A percentile compares a stretch with the other conserved stretches of the same genome.
These are phyloP conservation scores for Lepisosteus oculatus DNA, from an alignment of 2,113 vertebrate species.

Conservation along the genomic window DNA sequence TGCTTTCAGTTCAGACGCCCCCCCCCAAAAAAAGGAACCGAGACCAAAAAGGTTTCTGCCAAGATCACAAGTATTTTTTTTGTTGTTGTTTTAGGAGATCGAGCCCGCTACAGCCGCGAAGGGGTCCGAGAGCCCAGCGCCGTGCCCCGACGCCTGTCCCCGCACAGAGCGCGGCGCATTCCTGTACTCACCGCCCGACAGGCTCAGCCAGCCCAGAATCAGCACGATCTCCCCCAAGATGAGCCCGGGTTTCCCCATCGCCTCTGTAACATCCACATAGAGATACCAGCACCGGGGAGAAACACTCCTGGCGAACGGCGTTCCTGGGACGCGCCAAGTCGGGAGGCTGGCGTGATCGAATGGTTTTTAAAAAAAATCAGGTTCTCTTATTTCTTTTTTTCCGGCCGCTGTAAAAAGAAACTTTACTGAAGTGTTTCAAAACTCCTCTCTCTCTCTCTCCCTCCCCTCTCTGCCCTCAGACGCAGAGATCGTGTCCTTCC, in stretches of 20 bases:
- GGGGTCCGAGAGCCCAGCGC: background rate
- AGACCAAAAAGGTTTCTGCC: too few species aligned
- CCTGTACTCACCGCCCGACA: conserved; percentile 57
- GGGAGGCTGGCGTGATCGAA: too few species aligned
- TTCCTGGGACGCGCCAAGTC: too few species aligned
- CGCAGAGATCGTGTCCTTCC: conserved; percentile 55
- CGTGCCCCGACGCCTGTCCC: background rate
- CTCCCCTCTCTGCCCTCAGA: conserved; percentile 33
- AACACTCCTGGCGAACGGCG: conserved; percentile 38
- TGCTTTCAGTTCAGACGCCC: too few species aligned
- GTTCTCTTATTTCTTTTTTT: background rate
- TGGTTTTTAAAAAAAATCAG: conserved; percentile 14
- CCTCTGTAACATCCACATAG: conserved; percentile 74
- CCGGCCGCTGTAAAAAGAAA: background rate
- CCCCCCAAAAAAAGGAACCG: too few species aligned
- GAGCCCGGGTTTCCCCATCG: conserved; percentile 64
- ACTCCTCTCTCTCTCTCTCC: background rate
- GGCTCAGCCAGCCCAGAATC: conserved; percentile 46
- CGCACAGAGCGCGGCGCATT: background rate
- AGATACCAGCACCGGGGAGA: conserved; percentile 59
- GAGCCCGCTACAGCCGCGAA: too few species aligned
- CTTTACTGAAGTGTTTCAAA: background rate
- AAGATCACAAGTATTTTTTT: too few species aligned
- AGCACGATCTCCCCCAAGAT: conserved; percentile 54
- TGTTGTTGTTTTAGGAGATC: too few species aligned